These are phyloP conservation scores for Melinopterus prodromus DNA, from an alignment of 2,888 invertebrate genomes.

Conservation along the genomic window DNA sequence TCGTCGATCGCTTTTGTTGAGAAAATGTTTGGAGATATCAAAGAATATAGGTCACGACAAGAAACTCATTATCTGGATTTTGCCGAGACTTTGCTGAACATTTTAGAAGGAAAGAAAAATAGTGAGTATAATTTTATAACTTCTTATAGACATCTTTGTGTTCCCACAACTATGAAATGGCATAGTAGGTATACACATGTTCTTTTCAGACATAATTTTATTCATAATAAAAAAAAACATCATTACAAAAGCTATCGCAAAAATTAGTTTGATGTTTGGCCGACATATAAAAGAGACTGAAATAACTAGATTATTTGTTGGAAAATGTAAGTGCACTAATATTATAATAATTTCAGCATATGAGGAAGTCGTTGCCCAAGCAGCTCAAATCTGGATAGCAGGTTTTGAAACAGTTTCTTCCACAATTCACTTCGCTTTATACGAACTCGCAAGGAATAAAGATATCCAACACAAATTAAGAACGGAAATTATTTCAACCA, in stretches of 20 bases:
- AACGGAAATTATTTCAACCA: conserved; percentile 55
- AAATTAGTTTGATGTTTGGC: too few species aligned
- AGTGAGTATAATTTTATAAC: too few species aligned
- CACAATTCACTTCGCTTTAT: conserved; percentile 58
- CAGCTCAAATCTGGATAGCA: conserved; percentile 63
- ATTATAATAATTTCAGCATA: too few species aligned
- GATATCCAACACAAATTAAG: conserved; percentile 61
- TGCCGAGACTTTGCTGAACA: background rate
- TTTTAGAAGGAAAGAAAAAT: background rate
- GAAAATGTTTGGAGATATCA: background rate
- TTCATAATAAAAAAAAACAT: too few species aligned
- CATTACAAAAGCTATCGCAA: too few species aligned
- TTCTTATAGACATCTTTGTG: too few species aligned
- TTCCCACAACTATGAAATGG: too few species aligned
- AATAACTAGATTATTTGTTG: too few species aligned
- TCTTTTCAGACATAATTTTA: too few species aligned
- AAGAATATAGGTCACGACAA: background rate
- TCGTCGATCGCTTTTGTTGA: background rate
- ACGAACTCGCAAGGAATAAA: conserved; percentile 59
- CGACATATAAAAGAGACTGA: too few species aligned
- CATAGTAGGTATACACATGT: too few species aligned
- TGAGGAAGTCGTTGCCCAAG: conserved; percentile 49
- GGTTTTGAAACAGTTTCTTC: conserved; percentile 65
- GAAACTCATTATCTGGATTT: background rate
- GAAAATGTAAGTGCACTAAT: too few species aligned